phyloP scores from a whole-genome alignment of 2,113 vertebrate genomes.

The Opisthocomus hoazin region DNA sequence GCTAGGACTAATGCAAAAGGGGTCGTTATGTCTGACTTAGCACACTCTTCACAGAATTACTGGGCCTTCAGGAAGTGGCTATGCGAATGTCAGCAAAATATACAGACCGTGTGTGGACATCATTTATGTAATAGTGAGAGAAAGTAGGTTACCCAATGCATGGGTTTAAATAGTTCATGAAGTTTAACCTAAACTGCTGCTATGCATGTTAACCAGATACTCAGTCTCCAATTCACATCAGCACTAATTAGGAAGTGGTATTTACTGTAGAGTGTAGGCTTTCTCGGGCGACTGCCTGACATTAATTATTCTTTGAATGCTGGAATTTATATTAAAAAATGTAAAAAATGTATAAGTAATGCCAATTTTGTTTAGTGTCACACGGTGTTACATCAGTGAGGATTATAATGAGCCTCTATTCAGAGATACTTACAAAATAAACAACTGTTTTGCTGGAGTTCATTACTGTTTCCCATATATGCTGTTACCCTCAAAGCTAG shows the following conservation, averaged over 20 bases:
- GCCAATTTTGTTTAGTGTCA: background rate
- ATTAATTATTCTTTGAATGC: background rate
- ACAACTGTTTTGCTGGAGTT: background rate
- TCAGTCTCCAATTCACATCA: background rate
- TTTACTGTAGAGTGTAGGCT: slow-evolving; percentile 1
- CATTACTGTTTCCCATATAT: background rate
- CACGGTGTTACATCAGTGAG: background rate
- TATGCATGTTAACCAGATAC: background rate
- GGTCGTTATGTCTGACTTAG: background rate
- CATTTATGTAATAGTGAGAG: background rate
- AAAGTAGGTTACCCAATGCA: background rate
- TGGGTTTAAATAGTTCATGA: background rate
- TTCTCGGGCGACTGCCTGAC: background rate
- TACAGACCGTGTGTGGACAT: background rate
- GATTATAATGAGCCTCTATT: background rate
- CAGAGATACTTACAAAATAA: background rate
- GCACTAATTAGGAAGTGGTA: slow-evolving; percentile 6
- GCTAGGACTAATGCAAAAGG: background rate
- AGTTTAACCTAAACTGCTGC: background rate
- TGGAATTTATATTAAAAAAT: background rate
- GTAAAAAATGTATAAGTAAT: background rate
- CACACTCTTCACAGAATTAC: background rate
- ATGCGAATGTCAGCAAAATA: background rate
- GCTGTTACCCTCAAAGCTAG: background rate
- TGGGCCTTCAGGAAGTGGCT: background rate